Conservation (phyloP, 2,888 invertebrate genomes). For the Epinotia nisella region DNA sequence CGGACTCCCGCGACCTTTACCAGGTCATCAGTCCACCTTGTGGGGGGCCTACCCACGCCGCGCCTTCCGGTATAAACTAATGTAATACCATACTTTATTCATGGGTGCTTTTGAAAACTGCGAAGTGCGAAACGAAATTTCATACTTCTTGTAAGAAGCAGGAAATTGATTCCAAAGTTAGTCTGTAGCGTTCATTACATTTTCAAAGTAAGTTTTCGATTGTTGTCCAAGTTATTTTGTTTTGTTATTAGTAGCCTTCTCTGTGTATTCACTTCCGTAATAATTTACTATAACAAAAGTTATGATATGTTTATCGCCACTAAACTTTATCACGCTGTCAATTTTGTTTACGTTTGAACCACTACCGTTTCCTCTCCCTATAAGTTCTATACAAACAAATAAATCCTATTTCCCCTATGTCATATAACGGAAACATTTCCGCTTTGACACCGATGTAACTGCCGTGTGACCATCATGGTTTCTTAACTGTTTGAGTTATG, state of each 20-base stretch:
- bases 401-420: conserved; percentile 60
- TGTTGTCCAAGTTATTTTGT: conserved; percentile 12
- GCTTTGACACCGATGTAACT: conserved; percentile 73
- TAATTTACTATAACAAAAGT: conserved; percentile 13
- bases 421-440: conserved; percentile 70
- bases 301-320: conserved; percentile 26
- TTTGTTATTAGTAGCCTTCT: conserved; percentile 4
- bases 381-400: conserved; percentile 49
- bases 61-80: no score
- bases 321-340: conserved; percentile 20
- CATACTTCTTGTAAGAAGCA: not conserved
- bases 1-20: no score
- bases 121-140: conserved; percentile 1
- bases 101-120: not conserved
- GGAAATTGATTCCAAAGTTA: conserved; percentile 22
- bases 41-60: no score
- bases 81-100: not conserved
- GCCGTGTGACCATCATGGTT: conserved; percentile 65
- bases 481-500: conserved; percentile 64
- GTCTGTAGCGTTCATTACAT: conserved; percentile 16
- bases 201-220: conserved; percentile 22
- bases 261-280: not conserved
- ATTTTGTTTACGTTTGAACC: conserved; percentile 22
- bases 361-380: conserved; percentile 24
- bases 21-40: no score